phyloP scores from a whole-genome alignment of 2,797 vertebrate species.

The Sebastiscus albofasciatus region DNA sequence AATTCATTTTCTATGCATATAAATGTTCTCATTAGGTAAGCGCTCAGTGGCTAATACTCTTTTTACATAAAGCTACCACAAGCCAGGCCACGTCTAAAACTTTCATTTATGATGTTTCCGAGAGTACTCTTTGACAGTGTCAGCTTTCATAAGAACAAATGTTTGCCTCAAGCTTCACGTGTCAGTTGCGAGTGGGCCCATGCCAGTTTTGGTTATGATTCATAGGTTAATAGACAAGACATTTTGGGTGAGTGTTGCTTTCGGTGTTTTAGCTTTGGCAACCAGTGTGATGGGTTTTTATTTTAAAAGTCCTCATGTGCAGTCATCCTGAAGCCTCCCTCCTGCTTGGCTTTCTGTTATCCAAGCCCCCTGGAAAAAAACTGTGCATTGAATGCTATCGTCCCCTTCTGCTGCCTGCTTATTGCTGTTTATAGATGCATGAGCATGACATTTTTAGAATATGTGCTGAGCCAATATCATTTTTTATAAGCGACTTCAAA shows the following conservation, averaged over 20 bases:
- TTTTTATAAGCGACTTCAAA: neutral
- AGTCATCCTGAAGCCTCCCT: conserved; percentile 59
- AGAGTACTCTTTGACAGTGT: conserved; percentile 63
- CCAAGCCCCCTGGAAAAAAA: conserved; percentile 50
- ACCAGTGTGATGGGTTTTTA: conserved; percentile 54
- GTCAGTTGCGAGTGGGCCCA: conserved; percentile 65
- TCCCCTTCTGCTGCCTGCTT: conserved; percentile 44
- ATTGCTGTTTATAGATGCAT: conserved; percentile 48
- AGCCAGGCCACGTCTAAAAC: conserved; percentile 37
- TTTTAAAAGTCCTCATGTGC: conserved; percentile 68
- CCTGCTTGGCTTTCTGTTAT: conserved; percentile 55
- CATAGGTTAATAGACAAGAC: conserved; percentile 79
- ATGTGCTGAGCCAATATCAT: neutral
- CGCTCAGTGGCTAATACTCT: neutral
- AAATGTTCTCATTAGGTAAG: neutral
- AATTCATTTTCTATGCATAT: conserved; percentile 18
- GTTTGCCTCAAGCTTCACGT: conserved; percentile 71
- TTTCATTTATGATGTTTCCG: conserved; percentile 45
- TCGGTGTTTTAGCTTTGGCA: conserved; percentile 71
- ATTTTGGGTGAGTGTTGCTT: conserved; percentile 73
- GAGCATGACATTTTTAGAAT: conserved; percentile 17
- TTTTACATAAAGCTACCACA: conserved; percentile 24
- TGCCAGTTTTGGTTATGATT: conserved; percentile 77
- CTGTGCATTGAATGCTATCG: conserved; percentile 30
- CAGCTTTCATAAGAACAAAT: conserved; percentile 70